Conservation (phyloP, 2,797 vertebrate genomes). For the Chlorospingus semifuscus region DNA sequence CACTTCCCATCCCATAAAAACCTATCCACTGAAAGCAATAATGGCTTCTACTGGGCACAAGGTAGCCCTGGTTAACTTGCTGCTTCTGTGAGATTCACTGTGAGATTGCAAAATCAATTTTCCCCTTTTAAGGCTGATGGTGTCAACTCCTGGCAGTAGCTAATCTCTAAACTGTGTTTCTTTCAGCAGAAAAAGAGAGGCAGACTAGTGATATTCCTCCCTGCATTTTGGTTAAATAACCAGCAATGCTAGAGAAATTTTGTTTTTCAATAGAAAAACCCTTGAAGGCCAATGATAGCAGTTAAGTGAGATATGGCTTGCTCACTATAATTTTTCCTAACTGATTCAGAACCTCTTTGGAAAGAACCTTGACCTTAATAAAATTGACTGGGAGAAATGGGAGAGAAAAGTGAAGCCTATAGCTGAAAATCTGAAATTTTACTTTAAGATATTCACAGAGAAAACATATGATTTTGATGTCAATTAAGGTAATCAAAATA, state of each 20-base stretch:
- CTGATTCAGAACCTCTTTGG: not conserved
- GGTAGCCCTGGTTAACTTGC: not conserved
- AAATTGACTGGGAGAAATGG: not conserved
- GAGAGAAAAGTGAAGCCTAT: not conserved
- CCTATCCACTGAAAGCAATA: not conserved
- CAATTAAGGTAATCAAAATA: not conserved
- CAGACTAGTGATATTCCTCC: not conserved
- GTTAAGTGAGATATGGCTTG: not conserved
- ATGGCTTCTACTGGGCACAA: not conserved
- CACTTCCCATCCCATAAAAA: not conserved
- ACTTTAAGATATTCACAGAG: not conserved
- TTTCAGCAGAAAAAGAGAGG: not conserved
- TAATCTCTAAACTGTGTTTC: not conserved
- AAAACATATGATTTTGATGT: not conserved
- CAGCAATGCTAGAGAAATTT: not conserved
- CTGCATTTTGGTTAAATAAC: not conserved
- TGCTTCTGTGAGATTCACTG: not conserved
- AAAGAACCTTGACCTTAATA: not conserved
- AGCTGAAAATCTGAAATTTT: not conserved
- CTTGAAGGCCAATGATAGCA: not conserved
- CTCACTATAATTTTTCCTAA: not conserved
- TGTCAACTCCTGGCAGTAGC: not conserved
- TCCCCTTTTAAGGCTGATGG: not conserved
- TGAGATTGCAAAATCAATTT: not conserved
- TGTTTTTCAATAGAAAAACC: not conserved